Conservation (phyloP, 1,140 invertebrate genomes). For the Lethocerus indicus region DNA sequence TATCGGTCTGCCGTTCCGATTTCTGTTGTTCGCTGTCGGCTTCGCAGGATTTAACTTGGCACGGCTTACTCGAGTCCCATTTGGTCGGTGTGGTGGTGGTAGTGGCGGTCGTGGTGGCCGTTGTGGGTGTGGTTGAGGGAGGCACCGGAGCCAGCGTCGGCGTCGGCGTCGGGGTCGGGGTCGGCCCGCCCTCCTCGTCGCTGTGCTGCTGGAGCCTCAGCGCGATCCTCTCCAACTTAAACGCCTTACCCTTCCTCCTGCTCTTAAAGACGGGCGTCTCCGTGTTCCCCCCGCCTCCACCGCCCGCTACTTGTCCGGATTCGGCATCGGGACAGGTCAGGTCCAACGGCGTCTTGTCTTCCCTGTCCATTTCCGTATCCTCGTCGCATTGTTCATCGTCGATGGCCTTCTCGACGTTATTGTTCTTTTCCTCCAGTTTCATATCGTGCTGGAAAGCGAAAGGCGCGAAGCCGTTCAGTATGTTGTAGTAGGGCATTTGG, state of each 20-base stretch:
- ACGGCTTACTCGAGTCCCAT: no score
- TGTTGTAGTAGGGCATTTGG: slow-evolving; percentile 15
- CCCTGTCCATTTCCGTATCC: slow-evolving; percentile 1
- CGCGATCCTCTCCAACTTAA: slow-evolving; percentile 35
- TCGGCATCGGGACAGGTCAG: slow-evolving; percentile 14
- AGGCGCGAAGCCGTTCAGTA: slow-evolving; percentile 13
- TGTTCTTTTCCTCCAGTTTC: slow-evolving; percentile 13
- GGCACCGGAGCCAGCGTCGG: background rate
- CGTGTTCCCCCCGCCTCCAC: no score
- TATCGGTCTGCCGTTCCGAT: background rate
- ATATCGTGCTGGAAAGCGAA: slow-evolving; percentile 7
- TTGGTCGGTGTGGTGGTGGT: background rate
- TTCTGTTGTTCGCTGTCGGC: slow-evolving; percentile 1
- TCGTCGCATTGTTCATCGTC: slow-evolving; percentile 1
- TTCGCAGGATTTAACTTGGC: slow-evolving; percentile 9
- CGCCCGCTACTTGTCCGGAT: background rate
- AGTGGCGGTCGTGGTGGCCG: no score
- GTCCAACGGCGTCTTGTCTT: slow-evolving; percentile 16
- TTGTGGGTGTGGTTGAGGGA: slow-evolving; percentile 1
- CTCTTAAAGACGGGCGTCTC: slow-evolving; percentile 33
- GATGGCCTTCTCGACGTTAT: slow-evolving; percentile 9
- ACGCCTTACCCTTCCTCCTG: slow-evolving; percentile 61
- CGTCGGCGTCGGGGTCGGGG: slow-evolving; percentile 8
- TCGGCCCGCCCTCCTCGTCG: slow-evolving; percentile 24
- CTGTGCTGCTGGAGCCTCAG: slow-evolving; percentile 18